Conservation (phyloP, 2,797 vertebrate species). For the Platyrinchus mystaceus region DNA sequence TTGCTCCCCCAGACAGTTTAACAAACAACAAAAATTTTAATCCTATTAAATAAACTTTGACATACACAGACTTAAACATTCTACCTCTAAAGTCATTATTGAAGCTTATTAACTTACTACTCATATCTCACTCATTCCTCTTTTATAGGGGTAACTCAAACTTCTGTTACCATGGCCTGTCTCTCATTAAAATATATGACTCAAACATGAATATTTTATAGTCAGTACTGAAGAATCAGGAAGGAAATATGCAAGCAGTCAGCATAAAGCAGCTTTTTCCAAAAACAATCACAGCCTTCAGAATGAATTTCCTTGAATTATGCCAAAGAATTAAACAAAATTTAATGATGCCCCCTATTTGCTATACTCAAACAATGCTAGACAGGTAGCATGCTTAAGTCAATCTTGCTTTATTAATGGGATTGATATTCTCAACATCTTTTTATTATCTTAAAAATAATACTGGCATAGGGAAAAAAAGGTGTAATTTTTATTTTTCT, state of each 20-base stretch:
- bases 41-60: background rate
- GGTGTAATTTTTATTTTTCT: background rate
- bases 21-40: background rate
- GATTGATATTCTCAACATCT: background rate
- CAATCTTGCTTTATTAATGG: background rate
- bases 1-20: background rate
- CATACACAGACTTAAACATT: background rate
- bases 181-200: background rate
- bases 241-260: constrained; percentile 48
- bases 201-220: constrained; percentile 24
- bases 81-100: background rate
- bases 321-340: constrained; percentile 40
- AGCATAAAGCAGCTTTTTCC: constrained; percentile 38
- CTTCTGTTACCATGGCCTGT: background rate
- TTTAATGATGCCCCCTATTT: constrained; percentile 1
- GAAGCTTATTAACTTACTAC: background rate
- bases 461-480: background rate
- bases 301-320: constrained; percentile 63
- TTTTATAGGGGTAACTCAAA: background rate
- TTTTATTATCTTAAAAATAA: background rate
- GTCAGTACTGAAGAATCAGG: constrained; percentile 7
- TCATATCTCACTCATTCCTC: background rate
- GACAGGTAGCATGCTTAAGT: background rate
- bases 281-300: constrained; percentile 24
- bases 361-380: background rate